Evolutionary conservation across 2,797 vertebrate species (phyloP).

Genomic region (Rhinogobio ventralis): DNA sequence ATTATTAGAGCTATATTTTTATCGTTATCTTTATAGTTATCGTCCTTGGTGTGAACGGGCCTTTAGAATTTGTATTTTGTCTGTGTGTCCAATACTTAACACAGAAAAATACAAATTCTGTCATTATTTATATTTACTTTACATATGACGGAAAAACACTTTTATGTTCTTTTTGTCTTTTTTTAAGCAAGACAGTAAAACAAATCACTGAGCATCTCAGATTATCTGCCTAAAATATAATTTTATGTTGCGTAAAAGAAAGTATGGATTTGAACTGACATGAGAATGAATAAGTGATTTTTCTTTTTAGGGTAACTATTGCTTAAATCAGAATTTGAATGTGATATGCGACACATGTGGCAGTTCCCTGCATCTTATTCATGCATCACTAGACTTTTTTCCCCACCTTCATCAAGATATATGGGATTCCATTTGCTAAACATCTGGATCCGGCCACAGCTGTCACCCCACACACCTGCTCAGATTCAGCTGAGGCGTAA

Average conservation of each 20-base stretch:
- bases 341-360: neutral
- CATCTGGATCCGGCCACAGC: slow-evolving; percentile 34
- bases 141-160: neutral
- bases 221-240: neutral
- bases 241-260: neutral
- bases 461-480: slow-evolving; percentile 17
- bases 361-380: neutral
- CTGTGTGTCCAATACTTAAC: slow-evolving; percentile 28
- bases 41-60: too few relatives aligned
- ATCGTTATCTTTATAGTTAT: too few relatives aligned
- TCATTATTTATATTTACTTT: neutral
- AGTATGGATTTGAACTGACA: neutral
- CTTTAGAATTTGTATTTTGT: too few relatives aligned
- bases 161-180: neutral
- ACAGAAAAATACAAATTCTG: neutral
- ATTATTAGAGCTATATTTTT: too few relatives aligned
- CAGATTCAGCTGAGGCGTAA: slow-evolving; percentile 20
- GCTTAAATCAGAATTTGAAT: neutral
- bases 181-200: neutral
- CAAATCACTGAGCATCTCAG: neutral
- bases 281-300: neutral
- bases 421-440: slow-evolving; percentile 20
- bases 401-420: slow-evolving; percentile 27
- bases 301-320: neutral
- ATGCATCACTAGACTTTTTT: neutral